Percentiles rank a stretch among this genome's conserved stretches.
Conservation (phyloP, 2,797 vertebrate species). For the Echiichthys vipera region DNA sequence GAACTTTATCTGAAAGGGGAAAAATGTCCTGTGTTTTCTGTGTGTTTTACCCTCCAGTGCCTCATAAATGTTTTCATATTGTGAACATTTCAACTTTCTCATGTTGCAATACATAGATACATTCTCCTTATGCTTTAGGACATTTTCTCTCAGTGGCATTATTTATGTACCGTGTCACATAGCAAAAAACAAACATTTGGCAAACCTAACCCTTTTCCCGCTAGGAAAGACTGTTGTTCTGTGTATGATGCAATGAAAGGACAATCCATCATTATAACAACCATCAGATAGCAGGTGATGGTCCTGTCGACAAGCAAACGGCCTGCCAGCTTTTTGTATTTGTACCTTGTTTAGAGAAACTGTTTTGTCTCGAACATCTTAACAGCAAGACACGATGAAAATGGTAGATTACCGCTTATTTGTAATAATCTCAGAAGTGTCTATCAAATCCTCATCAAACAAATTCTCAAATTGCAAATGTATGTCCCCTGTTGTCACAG, state of each 20-base stretch:
- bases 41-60: constrained; percentile 40
- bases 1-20: neutral
- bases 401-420: neutral
- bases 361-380: neutral
- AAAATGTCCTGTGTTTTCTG: neutral
- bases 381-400: neutral
- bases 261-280: neutral
- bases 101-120: constrained; percentile 16
- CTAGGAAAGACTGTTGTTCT: neutral
- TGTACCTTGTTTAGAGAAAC: neutral
- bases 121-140: neutral
- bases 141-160: neutral
- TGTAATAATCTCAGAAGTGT: neutral
- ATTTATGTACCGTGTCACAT: neutral
- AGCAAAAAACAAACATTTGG: neutral
- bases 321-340: neutral
- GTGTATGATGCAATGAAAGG: neutral
- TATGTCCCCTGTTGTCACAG: neutral
- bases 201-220: neutral
- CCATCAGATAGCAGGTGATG: neutral
- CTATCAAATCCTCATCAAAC: neutral
- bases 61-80: constrained; percentile 11
- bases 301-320: neutral
- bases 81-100: constrained; percentile 2
- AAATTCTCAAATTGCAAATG: neutral